phyloP scores from a whole-genome alignment of 2,888 invertebrate genomes.

The Helicoverpa assulta region DNA sequence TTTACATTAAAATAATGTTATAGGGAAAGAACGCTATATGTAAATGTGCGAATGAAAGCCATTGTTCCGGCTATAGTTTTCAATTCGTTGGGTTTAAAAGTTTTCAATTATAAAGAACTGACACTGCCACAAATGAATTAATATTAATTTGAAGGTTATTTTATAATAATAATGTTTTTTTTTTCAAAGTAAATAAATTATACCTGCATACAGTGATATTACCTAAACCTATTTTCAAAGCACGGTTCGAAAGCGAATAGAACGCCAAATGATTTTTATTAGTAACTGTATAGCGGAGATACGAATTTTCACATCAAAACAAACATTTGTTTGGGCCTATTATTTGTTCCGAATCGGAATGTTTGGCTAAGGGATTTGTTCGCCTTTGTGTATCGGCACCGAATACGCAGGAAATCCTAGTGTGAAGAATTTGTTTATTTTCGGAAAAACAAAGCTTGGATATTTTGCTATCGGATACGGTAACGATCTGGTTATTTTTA shows the following conservation, averaged over 20 bases:
- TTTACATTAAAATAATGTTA: too few species aligned
- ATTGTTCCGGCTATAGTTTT: too few species aligned
- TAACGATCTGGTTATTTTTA: neutral
- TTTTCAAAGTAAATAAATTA: too few species aligned
- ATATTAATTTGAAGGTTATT: too few species aligned
- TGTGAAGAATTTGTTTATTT: slow-evolving; percentile 6
- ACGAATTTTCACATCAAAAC: slow-evolving; percentile 5
- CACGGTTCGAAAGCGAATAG: neutral
- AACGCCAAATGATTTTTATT: neutral
- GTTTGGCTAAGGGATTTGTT: slow-evolving; percentile 13
- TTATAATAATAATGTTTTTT: too few species aligned
- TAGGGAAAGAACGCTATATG: too few species aligned
- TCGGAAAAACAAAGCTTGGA: neutral
- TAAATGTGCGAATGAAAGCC: too few species aligned
- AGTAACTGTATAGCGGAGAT: neutral
- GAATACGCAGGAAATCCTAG: neutral
- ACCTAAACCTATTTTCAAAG: too few species aligned
- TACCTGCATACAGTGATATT: too few species aligned
- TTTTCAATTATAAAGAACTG: too few species aligned
- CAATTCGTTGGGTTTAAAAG: too few species aligned
- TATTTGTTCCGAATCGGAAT: slow-evolving; percentile 18
- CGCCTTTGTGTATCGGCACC: neutral
- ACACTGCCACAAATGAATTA: too few species aligned
- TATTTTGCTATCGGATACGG: neutral
- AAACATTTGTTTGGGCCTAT: slow-evolving; percentile 13